Conservation (phyloP, 2,113 vertebrate genomes). For the Malurus melanocephalus region DNA sequence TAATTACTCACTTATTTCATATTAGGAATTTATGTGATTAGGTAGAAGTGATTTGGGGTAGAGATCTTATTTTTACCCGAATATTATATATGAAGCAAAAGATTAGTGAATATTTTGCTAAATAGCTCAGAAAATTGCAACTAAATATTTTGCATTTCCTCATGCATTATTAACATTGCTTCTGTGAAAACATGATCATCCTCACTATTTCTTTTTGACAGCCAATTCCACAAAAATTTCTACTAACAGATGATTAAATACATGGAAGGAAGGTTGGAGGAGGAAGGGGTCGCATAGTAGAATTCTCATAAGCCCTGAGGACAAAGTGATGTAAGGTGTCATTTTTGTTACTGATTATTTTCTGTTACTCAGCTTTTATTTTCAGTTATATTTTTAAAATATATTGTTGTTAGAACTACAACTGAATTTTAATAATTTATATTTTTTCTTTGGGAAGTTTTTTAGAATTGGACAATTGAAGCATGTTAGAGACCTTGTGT, state of each 20-base stretch:
- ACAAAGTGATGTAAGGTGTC: background rate
- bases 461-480: background rate
- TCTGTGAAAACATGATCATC: conserved; percentile 33
- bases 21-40: background rate
- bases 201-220: conserved; percentile 36
- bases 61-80: background rate
- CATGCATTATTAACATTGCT: conserved; percentile 26
- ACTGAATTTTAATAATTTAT: background rate
- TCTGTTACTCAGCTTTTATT: background rate
- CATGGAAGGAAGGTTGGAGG: background rate
- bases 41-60: background rate
- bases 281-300: background rate
- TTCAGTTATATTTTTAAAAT: background rate
- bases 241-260: conserved; percentile 8
- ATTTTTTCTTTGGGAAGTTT: background rate
- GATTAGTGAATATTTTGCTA: conserved; percentile 15
- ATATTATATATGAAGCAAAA: background rate
- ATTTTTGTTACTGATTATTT: background rate
- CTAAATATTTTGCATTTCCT: conserved; percentile 49
- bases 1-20: background rate
- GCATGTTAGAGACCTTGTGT: background rate
- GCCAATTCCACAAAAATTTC: background rate
- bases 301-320: background rate
- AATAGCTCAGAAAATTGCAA: conserved; percentile 31
- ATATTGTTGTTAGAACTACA: background rate